phyloP scores from a whole-genome alignment of 1,140 invertebrate genomes.

The Grapholita molesta region DNA sequence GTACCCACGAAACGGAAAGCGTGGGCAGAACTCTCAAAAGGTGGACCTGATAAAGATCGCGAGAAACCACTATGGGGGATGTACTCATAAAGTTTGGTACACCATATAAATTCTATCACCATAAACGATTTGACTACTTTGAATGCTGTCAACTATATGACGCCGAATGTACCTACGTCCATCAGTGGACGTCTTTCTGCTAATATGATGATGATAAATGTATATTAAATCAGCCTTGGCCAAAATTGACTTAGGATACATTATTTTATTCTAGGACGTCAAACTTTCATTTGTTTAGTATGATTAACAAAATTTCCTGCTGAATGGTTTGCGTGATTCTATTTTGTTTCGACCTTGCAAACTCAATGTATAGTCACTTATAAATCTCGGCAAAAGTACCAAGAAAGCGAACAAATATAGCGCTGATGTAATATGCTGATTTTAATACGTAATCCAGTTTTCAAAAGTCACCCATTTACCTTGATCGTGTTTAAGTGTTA shows the following conservation, averaged over 20 bases:
- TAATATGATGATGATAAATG: too few species aligned
- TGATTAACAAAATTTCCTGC: neutral
- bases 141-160: too few species aligned
- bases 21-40: too few species aligned
- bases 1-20: neutral
- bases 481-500: neutral
- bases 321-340: neutral
- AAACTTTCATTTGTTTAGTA: neutral
- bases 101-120: too few species aligned
- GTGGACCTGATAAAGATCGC: too few species aligned
- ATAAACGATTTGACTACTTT: too few species aligned
- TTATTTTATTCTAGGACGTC: neutral
- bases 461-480: conserved; percentile 13
- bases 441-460: conserved; percentile 23
- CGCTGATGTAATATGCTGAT: conserved; percentile 26
- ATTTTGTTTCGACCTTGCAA: conserved; percentile 1
- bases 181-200: too few species aligned
- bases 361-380: neutral
- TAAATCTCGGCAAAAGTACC: conserved; percentile 4
- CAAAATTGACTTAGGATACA: neutral
- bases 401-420: conserved; percentile 1
- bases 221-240: neutral
- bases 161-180: too few species aligned
- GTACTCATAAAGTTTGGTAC: too few species aligned
- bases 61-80: too few species aligned